Conservation (phyloP, 2,797 vertebrate genomes). For the Acanthiza pusilla region DNA sequence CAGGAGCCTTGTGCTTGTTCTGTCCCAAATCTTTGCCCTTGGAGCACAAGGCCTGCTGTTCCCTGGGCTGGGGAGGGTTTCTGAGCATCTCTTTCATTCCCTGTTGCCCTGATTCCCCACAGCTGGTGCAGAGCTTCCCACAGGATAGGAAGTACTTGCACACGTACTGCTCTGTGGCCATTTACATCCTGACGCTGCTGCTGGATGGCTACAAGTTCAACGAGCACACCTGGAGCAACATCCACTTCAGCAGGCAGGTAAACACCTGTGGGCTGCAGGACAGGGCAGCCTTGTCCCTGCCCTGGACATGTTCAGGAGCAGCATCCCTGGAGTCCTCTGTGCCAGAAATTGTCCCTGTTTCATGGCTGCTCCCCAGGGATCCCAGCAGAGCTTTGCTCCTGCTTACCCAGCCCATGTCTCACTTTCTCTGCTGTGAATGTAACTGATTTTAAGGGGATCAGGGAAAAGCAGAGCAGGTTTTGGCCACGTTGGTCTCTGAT, state of each 20-base stretch:
- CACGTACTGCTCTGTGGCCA: constrained; percentile 70
- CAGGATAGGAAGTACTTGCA: constrained; percentile 44
- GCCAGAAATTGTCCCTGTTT: neutral
- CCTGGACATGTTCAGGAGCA: neutral
- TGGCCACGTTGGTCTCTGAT: neutral
- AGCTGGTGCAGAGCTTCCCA: constrained; percentile 65
- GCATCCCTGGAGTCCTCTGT: neutral
- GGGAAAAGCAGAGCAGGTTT: neutral
- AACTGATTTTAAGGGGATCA: neutral
- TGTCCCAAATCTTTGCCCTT: neutral
- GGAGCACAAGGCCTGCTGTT: neutral
- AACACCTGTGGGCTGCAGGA: neutral
- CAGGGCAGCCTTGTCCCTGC: neutral
- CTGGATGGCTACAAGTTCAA: constrained; percentile 75
- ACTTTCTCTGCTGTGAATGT: neutral
- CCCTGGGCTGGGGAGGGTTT: neutral
- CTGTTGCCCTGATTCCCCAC: neutral
- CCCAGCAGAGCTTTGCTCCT: neutral
- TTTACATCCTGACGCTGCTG: constrained; percentile 77
- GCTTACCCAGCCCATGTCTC: neutral
- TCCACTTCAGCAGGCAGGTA: constrained; percentile 79
- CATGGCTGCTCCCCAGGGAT: neutral
- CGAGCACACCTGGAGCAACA: constrained; percentile 68
- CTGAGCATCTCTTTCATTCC: neutral
- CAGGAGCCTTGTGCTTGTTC: neutral